A percentile compares a stretch with the other conserved stretches of the same genome.
Evolutionary conservation across 1,140 invertebrate species (phyloP).

Genomic region (Cotesia typhae): DNA sequence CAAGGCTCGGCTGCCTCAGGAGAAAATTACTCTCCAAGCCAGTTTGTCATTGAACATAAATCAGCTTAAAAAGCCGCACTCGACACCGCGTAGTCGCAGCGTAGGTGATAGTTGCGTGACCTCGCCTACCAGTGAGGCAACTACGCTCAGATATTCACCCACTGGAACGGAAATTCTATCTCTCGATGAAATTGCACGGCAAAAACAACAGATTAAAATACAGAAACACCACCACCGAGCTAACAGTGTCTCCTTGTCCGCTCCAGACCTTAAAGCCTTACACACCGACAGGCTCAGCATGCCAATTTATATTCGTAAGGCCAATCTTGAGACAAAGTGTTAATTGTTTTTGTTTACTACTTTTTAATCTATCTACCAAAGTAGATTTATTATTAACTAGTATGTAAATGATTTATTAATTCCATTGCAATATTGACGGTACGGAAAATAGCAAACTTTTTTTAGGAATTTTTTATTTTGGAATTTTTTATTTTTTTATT

Average conservation of each 20-base stretch:
- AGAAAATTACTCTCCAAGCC: slow-evolving; percentile 46
- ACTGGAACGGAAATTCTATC: slow-evolving; percentile 54
- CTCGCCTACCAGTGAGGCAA: slow-evolving; percentile 57
- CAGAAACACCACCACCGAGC: background rate
- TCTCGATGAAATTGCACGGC: slow-evolving; percentile 48
- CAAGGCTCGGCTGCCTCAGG: slow-evolving; percentile 9
- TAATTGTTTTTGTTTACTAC: slow-evolving; percentile 39
- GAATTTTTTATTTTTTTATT: no score
- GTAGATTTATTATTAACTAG: background rate
- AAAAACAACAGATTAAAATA: no score
- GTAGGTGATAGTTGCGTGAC: slow-evolving; percentile 58
- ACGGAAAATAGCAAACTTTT: no score
- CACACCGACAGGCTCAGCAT: slow-evolving; percentile 43
- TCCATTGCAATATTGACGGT: background rate
- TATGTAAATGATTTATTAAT: background rate
- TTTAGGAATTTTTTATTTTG: no score
- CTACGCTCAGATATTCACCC: slow-evolving; percentile 56
- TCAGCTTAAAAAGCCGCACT: slow-evolving; percentile 47
- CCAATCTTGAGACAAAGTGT: slow-evolving; percentile 57
- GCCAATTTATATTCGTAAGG: slow-evolving; percentile 45
- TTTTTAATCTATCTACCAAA: background rate
- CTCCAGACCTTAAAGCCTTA: slow-evolving; percentile 27
- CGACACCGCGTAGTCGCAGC: slow-evolving; percentile 50
- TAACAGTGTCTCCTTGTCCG: slow-evolving; percentile 40
- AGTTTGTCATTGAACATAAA: slow-evolving; percentile 54